Conservation (phyloP, 2,888 invertebrate species). For the Lordiphosa fenestrarum region DNA sequence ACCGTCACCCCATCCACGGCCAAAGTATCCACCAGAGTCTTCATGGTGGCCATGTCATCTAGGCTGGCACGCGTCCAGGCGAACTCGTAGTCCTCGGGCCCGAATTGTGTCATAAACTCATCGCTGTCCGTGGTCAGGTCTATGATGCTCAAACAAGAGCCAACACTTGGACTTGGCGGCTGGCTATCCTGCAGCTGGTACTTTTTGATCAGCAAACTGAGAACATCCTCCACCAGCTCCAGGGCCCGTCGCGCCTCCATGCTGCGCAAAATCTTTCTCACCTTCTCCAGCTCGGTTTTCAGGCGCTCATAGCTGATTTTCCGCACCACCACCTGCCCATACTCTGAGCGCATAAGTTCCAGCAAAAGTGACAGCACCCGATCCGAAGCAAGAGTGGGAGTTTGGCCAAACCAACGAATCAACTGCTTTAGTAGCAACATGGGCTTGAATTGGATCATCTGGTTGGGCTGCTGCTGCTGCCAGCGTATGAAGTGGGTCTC, state of each 20-base stretch:
- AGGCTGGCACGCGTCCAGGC: slow-evolving; percentile 70
- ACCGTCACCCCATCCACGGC: slow-evolving; percentile 31
- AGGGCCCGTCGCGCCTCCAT: slow-evolving; percentile 4
- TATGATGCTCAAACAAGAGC: background rate
- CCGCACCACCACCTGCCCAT: slow-evolving; percentile 50
- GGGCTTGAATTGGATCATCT: slow-evolving; percentile 68
- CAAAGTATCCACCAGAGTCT: slow-evolving; percentile 59
- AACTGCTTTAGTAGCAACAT: slow-evolving; percentile 75
- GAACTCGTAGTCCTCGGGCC: slow-evolving; percentile 61
- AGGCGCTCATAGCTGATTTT: slow-evolving; percentile 65
- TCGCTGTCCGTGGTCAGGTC: background rate
- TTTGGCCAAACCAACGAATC: slow-evolving; percentile 77
- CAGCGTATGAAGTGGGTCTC: slow-evolving; percentile 71
- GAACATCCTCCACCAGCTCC: slow-evolving; percentile 57
- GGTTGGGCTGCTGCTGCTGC: slow-evolving; percentile 57
- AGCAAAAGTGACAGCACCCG: slow-evolving; percentile 71
- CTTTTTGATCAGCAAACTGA: slow-evolving; percentile 34
- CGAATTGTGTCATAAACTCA: background rate
- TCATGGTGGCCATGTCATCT: slow-evolving; percentile 72
- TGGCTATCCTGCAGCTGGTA: slow-evolving; percentile 1
- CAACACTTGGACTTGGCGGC: background rate
- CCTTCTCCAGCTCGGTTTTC: slow-evolving; percentile 69
- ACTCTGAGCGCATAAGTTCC: slow-evolving; percentile 69
- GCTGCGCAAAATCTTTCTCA: slow-evolving; percentile 56
- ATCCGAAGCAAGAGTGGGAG: slow-evolving; percentile 63